phyloP scores from a whole-genome alignment of 2,797 vertebrate species.

The Cyprinella venusta region DNA sequence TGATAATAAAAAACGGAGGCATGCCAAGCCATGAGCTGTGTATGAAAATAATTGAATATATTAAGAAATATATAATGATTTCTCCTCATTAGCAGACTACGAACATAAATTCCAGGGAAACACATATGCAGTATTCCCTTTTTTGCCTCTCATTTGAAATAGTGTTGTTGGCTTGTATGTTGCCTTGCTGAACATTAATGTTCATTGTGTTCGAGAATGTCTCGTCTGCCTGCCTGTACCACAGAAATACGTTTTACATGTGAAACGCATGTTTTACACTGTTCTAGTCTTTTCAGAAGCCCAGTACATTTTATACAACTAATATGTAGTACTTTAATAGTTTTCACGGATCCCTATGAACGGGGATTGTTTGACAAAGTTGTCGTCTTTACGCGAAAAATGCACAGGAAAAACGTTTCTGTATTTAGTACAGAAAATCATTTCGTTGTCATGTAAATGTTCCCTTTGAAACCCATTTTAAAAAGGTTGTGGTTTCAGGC shows the following conservation, averaged over 20 bases:
- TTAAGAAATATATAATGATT: conserved; percentile 3
- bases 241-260: background rate
- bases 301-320: background rate
- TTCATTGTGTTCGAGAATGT: background rate
- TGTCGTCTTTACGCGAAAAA: background rate
- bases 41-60: background rate
- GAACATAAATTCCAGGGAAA: conserved; percentile 13
- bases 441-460: no score
- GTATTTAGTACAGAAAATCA: background rate
- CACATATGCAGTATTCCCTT: background rate
- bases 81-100: background rate
- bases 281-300: background rate
- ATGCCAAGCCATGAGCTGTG: background rate
- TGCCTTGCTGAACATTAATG: conserved; percentile 20
- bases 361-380: background rate
- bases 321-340: background rate
- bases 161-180: background rate
- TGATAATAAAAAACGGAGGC: background rate
- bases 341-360: background rate
- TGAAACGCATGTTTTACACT: conserved; percentile 20
- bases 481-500: no score
- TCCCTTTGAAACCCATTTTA: no score
- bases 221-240: background rate
- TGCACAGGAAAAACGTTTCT: background rate
- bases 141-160: background rate